Percentiles rank a stretch among this genome's conserved stretches.
phyloP scores from a whole-genome alignment of 1,140 invertebrate species.

The Chironomus tepperi region DNA sequence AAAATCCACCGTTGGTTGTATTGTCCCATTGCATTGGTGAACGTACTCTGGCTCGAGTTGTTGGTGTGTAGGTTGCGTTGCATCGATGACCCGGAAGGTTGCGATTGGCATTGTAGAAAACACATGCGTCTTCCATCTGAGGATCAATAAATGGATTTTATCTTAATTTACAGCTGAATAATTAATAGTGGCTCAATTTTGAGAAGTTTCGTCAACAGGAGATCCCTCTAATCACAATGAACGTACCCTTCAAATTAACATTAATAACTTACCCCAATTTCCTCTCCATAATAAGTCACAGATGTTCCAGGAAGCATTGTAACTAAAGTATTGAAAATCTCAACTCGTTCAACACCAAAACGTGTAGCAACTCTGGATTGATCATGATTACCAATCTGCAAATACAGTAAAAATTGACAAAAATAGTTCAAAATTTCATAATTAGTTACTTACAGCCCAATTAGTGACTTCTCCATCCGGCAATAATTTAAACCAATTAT shows the following conservation, averaged over 20 bases:
- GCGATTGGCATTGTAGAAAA: constrained; percentile 42
- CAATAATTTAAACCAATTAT: constrained; percentile 46
- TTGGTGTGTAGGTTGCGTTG: constrained; percentile 37
- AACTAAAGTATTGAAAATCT: constrained; percentile 56
- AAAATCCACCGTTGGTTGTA: constrained; percentile 51
- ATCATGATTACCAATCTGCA: constrained; percentile 48
- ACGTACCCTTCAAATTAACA: too few species aligned
- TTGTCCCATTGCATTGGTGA: constrained; percentile 65
- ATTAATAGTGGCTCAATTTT: too few species aligned
- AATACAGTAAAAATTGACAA: constrained; percentile 16
- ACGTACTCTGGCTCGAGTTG: constrained; percentile 50
- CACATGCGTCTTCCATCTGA: constrained; percentile 49
- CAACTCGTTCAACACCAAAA: constrained; percentile 42
- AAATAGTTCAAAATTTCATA: background rate
- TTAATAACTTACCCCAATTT: constrained; percentile 48
- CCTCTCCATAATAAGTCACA: constrained; percentile 65
- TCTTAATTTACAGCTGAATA: too few species aligned
- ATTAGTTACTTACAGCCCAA: constrained; percentile 45
- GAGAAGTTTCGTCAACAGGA: too few species aligned
- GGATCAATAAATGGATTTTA: too few species aligned
- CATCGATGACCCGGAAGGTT: constrained; percentile 36
- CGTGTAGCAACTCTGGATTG: constrained; percentile 41
- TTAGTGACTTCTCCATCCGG: constrained; percentile 43
- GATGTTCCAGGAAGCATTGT: constrained; percentile 57
- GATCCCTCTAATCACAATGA: too few species aligned